Evolutionary conservation across 2,888 invertebrate genomes (phyloP).

Genomic region (Acronicta alni): DNA sequence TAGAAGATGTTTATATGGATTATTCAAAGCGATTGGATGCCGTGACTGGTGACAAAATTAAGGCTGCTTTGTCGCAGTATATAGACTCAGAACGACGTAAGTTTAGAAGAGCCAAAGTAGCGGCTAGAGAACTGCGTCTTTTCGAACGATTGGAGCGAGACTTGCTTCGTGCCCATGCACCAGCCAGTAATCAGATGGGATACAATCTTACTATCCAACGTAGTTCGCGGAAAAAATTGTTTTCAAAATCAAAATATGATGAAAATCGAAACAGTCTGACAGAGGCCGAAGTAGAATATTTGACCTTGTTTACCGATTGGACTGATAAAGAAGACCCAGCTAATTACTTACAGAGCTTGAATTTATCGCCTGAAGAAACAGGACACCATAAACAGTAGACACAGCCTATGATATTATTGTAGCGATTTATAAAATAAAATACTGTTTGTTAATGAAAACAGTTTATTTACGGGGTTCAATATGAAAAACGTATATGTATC

Average conservation of each 20-base stretch:
- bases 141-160: conserved; percentile 83
- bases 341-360: conserved; percentile 65
- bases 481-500: conserved; percentile 79
- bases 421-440: conserved; percentile 31
- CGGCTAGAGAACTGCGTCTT: conserved; percentile 88
- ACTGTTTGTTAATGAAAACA: conserved; percentile 78
- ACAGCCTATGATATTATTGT: too few relatives aligned
- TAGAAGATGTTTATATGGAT: conserved; percentile 89
- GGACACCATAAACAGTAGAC: conserved; percentile 2
- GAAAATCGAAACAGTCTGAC: conserved; percentile 59
- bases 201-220: conserved; percentile 17
- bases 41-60: conserved; percentile 87
- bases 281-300: conserved; percentile 77
- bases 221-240: conserved; percentile 32
- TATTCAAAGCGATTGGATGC: conserved; percentile 87
- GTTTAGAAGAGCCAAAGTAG: conserved; percentile 86
- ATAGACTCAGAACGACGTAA: conserved; percentile 84
- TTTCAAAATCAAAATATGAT: conserved; percentile 32
- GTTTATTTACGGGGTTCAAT: conserved; percentile 84
- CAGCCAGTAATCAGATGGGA: conserved; percentile 48
- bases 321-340: conserved; percentile 74
- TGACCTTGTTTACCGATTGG: conserved; percentile 82
- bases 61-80: conserved; percentile 84
- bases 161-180: conserved; percentile 79
- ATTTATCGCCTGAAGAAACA: conserved; percentile 25